Evolutionary conservation across 2,888 invertebrate genomes (phyloP).

Genomic region (Pristionchus entomophagus): DNA sequence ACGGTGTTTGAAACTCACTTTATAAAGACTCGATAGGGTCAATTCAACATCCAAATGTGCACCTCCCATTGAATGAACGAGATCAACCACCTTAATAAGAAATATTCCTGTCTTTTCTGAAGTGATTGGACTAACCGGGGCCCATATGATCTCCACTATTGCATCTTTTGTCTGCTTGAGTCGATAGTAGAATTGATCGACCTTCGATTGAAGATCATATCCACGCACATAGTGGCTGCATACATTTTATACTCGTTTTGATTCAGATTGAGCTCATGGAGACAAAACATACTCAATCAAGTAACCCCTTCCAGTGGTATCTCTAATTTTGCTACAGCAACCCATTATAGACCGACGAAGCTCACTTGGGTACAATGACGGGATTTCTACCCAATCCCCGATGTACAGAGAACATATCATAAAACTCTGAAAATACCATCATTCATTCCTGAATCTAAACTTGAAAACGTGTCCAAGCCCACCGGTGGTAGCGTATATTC

Average conservation of each 20-base stretch:
- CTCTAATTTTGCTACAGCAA: neutral
- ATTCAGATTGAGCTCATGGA: no score
- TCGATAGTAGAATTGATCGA: slow-evolving; percentile 34
- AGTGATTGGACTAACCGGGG: neutral
- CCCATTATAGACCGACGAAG: neutral
- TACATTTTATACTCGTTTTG: neutral
- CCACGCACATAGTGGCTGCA: slow-evolving; percentile 42
- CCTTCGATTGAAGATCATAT: slow-evolving; percentile 21
- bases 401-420: slow-evolving; percentile 50
- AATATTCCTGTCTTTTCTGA: neutral
- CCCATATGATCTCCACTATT: neutral
- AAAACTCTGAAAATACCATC: slow-evolving; percentile 51
- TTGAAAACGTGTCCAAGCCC: neutral
- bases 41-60: neutral
- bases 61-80: neutral
- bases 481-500: slow-evolving; percentile 44
- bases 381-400: slow-evolving; percentile 56
- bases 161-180: slow-evolving; percentile 23
- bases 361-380: slow-evolving; percentile 55
- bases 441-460: neutral
- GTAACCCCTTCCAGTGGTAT: no score
- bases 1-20: neutral
- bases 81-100: neutral
- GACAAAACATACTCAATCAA: no score
- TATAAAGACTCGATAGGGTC: neutral